phyloP scores from a whole-genome alignment of 2,888 invertebrate species.

The Drosophila merina region DNA sequence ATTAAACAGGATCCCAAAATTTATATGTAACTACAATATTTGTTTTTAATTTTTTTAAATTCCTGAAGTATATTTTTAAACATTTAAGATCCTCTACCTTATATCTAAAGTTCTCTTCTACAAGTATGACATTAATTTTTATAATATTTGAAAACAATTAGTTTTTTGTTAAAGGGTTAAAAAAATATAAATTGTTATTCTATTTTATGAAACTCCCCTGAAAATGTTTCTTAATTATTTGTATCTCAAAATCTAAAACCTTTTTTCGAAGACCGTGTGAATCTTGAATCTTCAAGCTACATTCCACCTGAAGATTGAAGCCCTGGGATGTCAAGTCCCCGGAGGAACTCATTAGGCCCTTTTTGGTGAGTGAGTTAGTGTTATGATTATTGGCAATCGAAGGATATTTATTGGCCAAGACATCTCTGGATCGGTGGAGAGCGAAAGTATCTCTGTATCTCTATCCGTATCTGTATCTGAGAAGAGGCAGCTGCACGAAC shows the following conservation, averaged over 20 bases:
- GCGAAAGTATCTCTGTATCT: conserved; percentile 12
- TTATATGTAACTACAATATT: no score
- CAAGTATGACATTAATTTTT: no score
- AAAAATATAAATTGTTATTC: no score
- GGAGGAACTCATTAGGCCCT: conserved; percentile 19
- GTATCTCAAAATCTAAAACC: neutral
- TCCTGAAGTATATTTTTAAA: no score
- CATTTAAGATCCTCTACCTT: no score
- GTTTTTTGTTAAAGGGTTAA: no score
- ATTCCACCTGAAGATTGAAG: neutral
- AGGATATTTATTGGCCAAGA: conserved; percentile 62
- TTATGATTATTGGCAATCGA: conserved; percentile 67
- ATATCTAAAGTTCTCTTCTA: no score
- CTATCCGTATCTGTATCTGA: conserved; percentile 22
- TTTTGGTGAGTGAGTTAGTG: conserved; percentile 59
- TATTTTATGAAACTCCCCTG: no score
- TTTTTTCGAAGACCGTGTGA: neutral
- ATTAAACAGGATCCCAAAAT: no score
- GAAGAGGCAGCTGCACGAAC: conserved; percentile 30
- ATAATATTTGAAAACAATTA: no score
- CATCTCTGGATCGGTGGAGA: conserved; percentile 27
- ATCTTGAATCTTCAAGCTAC: neutral
- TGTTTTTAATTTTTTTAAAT: no score
- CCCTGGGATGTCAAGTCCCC: neutral
- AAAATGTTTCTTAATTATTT: no score